These are phyloP conservation scores for Oscheius sp. DNA, from an alignment of 2,888 invertebrate species.

Conservation along the genomic window DNA sequence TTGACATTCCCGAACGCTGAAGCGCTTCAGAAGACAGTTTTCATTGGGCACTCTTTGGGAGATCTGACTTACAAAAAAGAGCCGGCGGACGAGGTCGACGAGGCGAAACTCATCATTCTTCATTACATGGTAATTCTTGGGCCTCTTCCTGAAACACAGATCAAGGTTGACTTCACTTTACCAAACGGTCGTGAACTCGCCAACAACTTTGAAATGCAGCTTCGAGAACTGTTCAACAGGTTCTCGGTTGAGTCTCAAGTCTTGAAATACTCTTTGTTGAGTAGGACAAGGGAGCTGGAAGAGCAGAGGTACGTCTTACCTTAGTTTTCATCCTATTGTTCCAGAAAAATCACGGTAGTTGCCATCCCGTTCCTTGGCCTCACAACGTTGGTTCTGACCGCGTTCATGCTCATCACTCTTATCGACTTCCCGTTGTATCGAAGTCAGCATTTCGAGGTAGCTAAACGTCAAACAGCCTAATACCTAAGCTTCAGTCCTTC, in stretches of 20 bases:
- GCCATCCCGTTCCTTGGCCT: constrained; percentile 66
- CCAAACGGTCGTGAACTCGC: constrained; percentile 56
- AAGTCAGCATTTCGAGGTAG: constrained; percentile 68
- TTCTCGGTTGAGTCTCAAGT: constrained; percentile 53
- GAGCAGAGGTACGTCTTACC: constrained; percentile 58
- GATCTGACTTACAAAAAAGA: constrained; percentile 47
- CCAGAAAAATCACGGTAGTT: constrained; percentile 62
- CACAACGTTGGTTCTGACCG: constrained; percentile 63
- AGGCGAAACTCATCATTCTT: constrained; percentile 62
- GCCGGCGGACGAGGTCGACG: constrained; percentile 44
- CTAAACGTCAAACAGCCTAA: background rate
- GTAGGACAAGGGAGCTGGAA: constrained; percentile 64
- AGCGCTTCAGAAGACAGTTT: constrained; percentile 57
- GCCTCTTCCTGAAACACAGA: no score
- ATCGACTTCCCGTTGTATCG: constrained; percentile 63
- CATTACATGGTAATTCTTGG: constrained; percentile 65
- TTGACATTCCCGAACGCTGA: constrained; percentile 67
- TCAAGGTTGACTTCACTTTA: constrained; percentile 58
- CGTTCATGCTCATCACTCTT: constrained; percentile 68
- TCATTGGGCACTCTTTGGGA: constrained; percentile 62
- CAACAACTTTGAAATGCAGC: constrained; percentile 61
- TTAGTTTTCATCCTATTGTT: background rate
- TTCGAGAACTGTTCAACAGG: constrained; percentile 57
- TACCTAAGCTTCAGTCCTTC: constrained; percentile 54
- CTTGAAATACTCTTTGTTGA: constrained; percentile 63